phyloP scores from a whole-genome alignment of 2,113 vertebrate species.

The Aptenodytes patagonicus region DNA sequence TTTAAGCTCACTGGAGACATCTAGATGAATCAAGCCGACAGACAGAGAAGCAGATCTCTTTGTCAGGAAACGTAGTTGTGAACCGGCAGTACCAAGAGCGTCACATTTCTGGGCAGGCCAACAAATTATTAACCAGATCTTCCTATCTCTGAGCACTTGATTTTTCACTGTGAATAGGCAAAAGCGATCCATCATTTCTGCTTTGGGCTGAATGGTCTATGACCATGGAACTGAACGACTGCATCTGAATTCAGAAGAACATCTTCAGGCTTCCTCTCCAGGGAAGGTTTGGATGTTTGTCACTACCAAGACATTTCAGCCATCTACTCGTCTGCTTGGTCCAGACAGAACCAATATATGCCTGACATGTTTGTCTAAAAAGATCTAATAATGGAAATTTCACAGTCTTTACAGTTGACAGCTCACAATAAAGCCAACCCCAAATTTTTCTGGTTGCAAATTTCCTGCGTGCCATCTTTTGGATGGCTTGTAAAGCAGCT shows the following conservation, averaged over 20 bases:
- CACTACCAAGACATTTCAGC: background rate
- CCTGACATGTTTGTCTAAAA: background rate
- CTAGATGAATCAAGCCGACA: background rate
- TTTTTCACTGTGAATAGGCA: background rate
- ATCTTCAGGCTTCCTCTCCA: background rate
- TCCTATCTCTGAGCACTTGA: background rate
- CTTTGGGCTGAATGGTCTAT: background rate
- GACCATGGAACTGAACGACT: background rate
- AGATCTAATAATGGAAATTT: background rate
- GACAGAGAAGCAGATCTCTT: constrained; percentile 3
- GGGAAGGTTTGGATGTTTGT: background rate
- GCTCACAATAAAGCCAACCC: background rate
- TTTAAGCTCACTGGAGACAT: constrained; percentile 26
- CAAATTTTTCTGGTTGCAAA: background rate
- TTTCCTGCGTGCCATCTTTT: background rate
- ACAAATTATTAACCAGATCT: constrained; percentile 40
- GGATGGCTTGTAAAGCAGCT: background rate
- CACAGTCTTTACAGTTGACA: background rate
- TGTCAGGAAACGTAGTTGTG: constrained; percentile 16
- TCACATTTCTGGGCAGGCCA: constrained; percentile 8
- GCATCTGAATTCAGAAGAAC: background rate
- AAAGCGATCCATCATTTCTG: background rate
- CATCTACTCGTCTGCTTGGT: background rate
- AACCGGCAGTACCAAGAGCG: background rate
- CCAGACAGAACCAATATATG: background rate